Base-by-base conservation (phyloP, 1,140 invertebrate genomes). In the Brachionus rotundiformis region DNA sequence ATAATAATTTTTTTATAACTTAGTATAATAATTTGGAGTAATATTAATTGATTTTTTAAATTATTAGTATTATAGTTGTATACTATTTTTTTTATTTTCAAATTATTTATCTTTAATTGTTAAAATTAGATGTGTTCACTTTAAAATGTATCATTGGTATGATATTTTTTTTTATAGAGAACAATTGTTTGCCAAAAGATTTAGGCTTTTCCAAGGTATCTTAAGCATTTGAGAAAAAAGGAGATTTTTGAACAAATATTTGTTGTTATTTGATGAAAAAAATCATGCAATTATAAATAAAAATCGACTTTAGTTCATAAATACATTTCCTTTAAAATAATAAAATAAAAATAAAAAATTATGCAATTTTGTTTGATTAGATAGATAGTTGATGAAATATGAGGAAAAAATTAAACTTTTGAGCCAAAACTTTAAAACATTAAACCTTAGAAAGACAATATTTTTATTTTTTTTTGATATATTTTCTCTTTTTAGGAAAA, bases 401-500 rank as follows among this genome's bases (percentile, higher is more conserved):
- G 19, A 54, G 47, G 16, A 19, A 39, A 8, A 54, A 16, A 54
- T 54, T n/a, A 54, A 16, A 54, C 19, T 54, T 54, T 6, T 7
- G 3, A 54, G 8, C n/a, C 47, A 54, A 54, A 49, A n/a, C n/a
- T n/a, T n/a, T n/a, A 54, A 54, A 54, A 54, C 47, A 54, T 54
- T 54, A 54, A 54, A 54, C 47, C 47, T 54, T 25, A 54, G 47
- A 54, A 54, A 54, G 47, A 54, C 47, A 54, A 54, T 54, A 54
- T 54, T 54, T 54, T 54, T 19, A 54, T 54, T 8, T 54, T n/a
- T 5, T 54, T 54, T 39, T 39, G 7, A 39, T 10, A 39, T 39
- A 11, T n/a, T n/a, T n/a, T n/a, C n/a, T n/a, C n/a, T n/a, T n/a
- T n/a, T n/a, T n/a, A 39, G 13, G 19, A 54, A 54, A 54, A 13